Percentiles rank a stretch among this genome's conserved stretches.
These are phyloP conservation scores for Pteria penguin DNA, from an alignment of 2,888 invertebrate genomes.

Conservation along the genomic window DNA sequence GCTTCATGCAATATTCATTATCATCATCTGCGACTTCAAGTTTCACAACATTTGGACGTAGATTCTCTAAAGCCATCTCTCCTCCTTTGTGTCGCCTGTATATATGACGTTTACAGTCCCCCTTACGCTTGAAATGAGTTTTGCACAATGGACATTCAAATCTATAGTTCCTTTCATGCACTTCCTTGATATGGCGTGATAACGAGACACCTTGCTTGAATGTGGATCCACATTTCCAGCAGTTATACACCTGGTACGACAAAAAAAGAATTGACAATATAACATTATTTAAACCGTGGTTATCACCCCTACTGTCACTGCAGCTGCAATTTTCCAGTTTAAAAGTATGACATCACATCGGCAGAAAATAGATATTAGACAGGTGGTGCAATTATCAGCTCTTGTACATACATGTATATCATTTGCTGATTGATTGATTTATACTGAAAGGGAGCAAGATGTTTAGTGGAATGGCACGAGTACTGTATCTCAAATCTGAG, in stretches of 20 bases:
- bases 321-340: no score
- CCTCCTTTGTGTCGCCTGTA: neutral
- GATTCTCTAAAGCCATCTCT: neutral
- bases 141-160: neutral
- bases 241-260: neutral
- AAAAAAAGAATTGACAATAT: no score
- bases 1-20: neutral
- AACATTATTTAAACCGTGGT: no score
- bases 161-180: neutral
- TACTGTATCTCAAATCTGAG: no score
- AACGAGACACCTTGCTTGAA: neutral
- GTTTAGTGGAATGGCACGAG: no score
- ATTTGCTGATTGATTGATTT: no score
- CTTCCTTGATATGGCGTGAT: neutral
- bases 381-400: no score
- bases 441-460: no score
- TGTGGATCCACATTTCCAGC: neutral
- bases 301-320: no score
- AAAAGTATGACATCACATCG: no score
- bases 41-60: neutral
- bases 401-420: no score
- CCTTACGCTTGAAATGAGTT: neutral
- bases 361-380: no score
- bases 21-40: neutral
- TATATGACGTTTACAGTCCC: neutral